A percentile compares a stretch with the other conserved stretches of the same genome.
Conservation (phyloP, 2,888 invertebrate species). For the Dermolepida albohirtum region DNA sequence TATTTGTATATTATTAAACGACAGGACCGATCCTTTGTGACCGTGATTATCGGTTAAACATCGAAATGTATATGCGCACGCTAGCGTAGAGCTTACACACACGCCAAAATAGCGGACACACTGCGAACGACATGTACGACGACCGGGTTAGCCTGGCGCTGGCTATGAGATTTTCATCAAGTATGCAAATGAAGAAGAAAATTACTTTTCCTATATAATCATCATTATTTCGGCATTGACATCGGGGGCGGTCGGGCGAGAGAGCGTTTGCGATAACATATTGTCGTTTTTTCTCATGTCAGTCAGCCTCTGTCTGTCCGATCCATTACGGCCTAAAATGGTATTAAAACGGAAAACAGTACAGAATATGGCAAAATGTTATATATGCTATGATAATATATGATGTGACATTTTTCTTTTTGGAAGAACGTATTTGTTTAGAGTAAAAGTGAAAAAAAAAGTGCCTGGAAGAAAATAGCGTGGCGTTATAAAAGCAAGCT, state of each 20-base stretch:
- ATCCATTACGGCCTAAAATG: constrained; percentile 27
- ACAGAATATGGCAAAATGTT: too few relatives aligned
- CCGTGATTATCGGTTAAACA: constrained; percentile 46
- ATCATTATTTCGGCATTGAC: constrained; percentile 68
- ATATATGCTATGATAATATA: too few relatives aligned
- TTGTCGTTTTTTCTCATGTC: constrained; percentile 62
- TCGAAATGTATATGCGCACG: constrained; percentile 26
- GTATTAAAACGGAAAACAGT: too few relatives aligned
- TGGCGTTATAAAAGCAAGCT: too few relatives aligned
- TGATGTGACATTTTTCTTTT: too few relatives aligned
- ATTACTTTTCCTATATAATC: constrained; percentile 68
- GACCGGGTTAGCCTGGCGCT: constrained; percentile 20
- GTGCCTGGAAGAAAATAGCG: too few relatives aligned
- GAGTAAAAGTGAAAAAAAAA: too few relatives aligned
- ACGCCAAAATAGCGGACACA: too few relatives aligned
- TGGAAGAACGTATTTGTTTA: too few relatives aligned
- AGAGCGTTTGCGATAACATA: constrained; percentile 62
- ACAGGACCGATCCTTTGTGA: constrained; percentile 32
- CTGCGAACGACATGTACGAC: constrained; percentile 17
- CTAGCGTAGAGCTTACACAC: constrained; percentile 20
- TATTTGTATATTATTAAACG: constrained; percentile 43
- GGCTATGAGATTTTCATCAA: constrained; percentile 66
- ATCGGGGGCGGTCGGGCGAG: constrained; percentile 51
- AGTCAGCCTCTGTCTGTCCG: constrained; percentile 16
- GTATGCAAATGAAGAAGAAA: constrained; percentile 67